These are phyloP conservation scores for Lasiommata megera DNA, from an alignment of 2,888 invertebrate species.

Conservation along the genomic window DNA sequence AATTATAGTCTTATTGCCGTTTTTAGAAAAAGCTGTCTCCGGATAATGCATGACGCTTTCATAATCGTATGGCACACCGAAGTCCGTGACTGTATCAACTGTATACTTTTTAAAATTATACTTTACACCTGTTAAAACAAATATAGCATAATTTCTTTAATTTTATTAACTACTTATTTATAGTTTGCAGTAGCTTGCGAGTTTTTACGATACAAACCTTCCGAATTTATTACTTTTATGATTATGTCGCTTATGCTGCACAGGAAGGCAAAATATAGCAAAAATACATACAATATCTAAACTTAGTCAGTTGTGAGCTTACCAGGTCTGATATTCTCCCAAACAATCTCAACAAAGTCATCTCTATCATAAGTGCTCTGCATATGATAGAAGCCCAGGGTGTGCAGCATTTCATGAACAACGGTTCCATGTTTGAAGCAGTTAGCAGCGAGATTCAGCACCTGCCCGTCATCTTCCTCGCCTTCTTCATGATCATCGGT, in stretches of 20 bases:
- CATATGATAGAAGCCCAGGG: conserved; percentile 91
- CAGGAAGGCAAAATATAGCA: no score
- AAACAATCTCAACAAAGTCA: conserved; percentile 86
- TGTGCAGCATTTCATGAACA: conserved; percentile 90
- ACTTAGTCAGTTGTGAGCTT: no score
- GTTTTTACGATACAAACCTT: no score
- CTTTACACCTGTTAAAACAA: conserved; percentile 64
- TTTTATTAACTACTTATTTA: no score
- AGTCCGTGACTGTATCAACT: conserved; percentile 83
- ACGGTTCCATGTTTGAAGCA: conserved; percentile 84
- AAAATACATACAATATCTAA: no score
- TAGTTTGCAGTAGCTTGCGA: no score
- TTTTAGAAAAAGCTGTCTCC: conserved; percentile 84
- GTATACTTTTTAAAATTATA: conserved; percentile 86
- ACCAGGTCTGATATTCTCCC: conserved; percentile 86
- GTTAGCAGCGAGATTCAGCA: conserved; percentile 77
- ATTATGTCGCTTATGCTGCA: no score
- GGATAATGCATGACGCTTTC: conserved; percentile 88
- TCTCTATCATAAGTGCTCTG: conserved; percentile 90
- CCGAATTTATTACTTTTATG: no score
- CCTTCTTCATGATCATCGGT: conserved; percentile 48
- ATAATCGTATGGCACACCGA: conserved; percentile 86
- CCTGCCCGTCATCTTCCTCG: conserved; percentile 54
- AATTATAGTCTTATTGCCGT: conserved; percentile 84
- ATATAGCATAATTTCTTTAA: neutral